Conservation (phyloP, 1,140 invertebrate species). For the Cydia strobilella region DNA sequence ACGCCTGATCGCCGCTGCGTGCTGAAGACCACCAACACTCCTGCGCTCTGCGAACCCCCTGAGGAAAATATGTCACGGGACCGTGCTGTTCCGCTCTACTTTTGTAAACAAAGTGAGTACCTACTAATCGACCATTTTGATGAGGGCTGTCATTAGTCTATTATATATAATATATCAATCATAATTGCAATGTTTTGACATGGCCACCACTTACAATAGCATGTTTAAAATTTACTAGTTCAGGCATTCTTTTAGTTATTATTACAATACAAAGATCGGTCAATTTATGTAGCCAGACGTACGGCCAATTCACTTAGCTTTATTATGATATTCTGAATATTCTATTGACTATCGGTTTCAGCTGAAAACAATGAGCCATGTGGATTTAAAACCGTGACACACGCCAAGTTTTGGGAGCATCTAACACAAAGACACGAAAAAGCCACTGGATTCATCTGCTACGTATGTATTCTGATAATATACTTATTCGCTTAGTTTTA, state of each 20-base stretch:
- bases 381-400: neutral
- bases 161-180: constrained; percentile 11
- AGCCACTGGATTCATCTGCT: neutral
- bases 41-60: constrained; percentile 26
- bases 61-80: constrained; percentile 51
- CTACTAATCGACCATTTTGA: constrained; percentile 16
- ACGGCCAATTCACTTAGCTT: neutral
- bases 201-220: neutral
- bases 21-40: neutral
- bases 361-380: constrained; percentile 13
- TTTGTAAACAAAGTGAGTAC: constrained; percentile 56
- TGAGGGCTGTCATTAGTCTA: neutral
- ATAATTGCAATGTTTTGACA: neutral
- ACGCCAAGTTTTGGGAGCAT: constrained; percentile 30
- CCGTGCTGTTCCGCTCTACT: constrained; percentile 58
- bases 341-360: neutral
- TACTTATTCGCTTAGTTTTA: neutral
- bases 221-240: neutral
- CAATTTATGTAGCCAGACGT: neutral
- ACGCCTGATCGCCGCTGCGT: constrained; percentile 13
- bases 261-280: neutral
- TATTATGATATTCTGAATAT: neutral
- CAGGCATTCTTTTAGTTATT: neutral
- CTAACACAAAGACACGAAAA: constrained; percentile 15
- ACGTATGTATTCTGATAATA: constrained; percentile 1